Conservation (phyloP, 1,140 invertebrate species). For the Danaus plexippus region DNA sequence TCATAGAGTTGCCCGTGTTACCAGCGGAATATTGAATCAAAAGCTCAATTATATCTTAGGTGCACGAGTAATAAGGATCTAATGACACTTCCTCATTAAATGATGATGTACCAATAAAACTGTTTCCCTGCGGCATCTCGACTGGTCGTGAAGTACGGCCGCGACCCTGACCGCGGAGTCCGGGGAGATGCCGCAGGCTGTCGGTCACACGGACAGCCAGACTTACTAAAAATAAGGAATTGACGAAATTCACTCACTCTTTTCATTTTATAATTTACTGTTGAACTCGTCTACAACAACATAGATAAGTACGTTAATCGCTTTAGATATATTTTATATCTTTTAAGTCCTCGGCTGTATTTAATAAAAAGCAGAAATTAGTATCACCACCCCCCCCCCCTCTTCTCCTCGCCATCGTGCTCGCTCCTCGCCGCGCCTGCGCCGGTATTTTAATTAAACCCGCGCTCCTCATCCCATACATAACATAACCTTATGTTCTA, state of each 20-base stretch:
- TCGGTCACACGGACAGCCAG: constrained; percentile 9
- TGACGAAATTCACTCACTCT: no score
- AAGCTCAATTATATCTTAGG: no score
- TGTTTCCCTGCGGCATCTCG: no score
- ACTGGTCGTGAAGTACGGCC: neutral
- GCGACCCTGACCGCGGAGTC: constrained; percentile 6
- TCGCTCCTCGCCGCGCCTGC: constrained; percentile 11
- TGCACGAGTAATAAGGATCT: no score
- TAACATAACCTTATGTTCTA: constrained; percentile 15
- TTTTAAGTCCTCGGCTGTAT: constrained; percentile 19
- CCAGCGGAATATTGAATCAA: no score
- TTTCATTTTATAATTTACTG: no score
- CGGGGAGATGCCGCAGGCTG: constrained; percentile 11
- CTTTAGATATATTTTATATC: constrained; percentile 2
- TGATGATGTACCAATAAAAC: no score
- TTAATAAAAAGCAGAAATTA: constrained; percentile 4
- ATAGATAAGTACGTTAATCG: no score
- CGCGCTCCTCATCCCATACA: constrained; percentile 19
- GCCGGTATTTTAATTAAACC: constrained; percentile 43
- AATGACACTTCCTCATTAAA: no score
- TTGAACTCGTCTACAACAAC: no score
- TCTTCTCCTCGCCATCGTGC: constrained; percentile 7
- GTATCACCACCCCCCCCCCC: neutral
- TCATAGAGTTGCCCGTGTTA: no score
- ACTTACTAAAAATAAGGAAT: neutral